Base-by-base conservation (phyloP, 1,140 invertebrate species). In the Subanguina moxae region DNA sequence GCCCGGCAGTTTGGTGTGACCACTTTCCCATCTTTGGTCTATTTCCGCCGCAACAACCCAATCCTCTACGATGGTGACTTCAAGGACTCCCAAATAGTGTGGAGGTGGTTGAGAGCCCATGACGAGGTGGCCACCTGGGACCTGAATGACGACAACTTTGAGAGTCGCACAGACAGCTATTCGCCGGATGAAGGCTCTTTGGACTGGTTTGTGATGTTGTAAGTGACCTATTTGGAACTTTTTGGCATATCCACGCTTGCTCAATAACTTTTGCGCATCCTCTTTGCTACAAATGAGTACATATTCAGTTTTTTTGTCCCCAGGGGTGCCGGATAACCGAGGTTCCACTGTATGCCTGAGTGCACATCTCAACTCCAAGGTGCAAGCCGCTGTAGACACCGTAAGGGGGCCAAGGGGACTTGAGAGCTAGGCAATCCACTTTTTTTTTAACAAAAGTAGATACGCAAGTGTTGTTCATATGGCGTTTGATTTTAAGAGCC, bases 191-290 rank as follows among this genome's bases (percentile, higher is more conserved):
- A 82, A 64, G 81, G 81, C 15, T 45, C 72, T 28, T 66, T 82
- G 13, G 82, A 82, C 61, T 82, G 80, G 80, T 78, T 82, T 69
- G 82, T 82, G n/a, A 83, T 82, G 81, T 82, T 82, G 67, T 76
- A 76, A 76, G 75, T 77, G 48, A 11, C n/a, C 15, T 62, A 25
- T 48, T 23, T 46, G 27, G 27, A 1, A 27, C 27, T 23, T 19
- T 69, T n/a, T 52, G n/a, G n/a, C n/a, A n/a, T n/a, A n/a, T n/a
- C n/a, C n/a, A n/a, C n/a, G n/a, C n/a, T n/a, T n/a, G n/a, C n/a
- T n/a, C n/a, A n/a, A n/a, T n/a, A n/a, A n/a, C n/a, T n/a, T n/a
- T n/a, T n/a, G n/a, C n/a, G n/a, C n/a, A n/a, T n/a, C n/a, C n/a
- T n/a, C n/a, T n/a, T n/a, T n/a, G n/a, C n/a, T n/a, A n/a, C n/a